Evolutionary conservation across 30 jellyfish, hydroid and myxozoan species (phyloP).

Genomic region (Cassiopea andromeda): DNA sequence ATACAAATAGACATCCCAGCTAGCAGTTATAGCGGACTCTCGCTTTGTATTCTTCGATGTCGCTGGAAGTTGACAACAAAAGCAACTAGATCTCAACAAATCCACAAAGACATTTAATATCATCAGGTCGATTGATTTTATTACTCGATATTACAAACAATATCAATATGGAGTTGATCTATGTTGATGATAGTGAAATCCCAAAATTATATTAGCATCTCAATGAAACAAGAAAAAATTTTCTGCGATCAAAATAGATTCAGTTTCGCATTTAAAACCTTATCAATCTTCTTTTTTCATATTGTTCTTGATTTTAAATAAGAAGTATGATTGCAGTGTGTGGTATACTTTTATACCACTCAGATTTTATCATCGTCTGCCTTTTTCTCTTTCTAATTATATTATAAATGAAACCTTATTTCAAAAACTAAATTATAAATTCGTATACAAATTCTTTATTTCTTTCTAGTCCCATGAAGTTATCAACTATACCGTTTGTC

Average conservation of each 20-base stretch:
- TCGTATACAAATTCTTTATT: neutral
- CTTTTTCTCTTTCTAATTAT: conserved; percentile 8
- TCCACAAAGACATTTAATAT: no score
- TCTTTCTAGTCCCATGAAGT: conserved; percentile 15
- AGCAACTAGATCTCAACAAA: no score
- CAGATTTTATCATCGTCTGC: conserved; percentile 30
- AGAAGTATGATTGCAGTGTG: conserved; percentile 2
- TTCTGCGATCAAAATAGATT: neutral
- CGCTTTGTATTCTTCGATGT: no score
- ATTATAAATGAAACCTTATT: conserved; percentile 2
- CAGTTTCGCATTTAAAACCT: neutral
- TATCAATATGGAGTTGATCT: neutral
- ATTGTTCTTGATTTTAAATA: neutral
- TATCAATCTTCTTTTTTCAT: neutral
- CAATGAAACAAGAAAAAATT: neutral
- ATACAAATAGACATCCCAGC: no score
- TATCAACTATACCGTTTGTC: neutral
- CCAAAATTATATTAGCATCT: neutral
- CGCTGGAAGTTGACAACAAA: no score
- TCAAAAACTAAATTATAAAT: conserved; percentile 10
- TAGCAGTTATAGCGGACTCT: no score
- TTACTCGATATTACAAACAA: neutral
- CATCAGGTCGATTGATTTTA: no score
- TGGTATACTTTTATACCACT: conserved; percentile 25
- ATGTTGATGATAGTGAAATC: neutral